A percentile compares a stretch with the other conserved stretches of the same genome.
These are phyloP conservation scores for Mormyrus iriodes DNA, from an alignment of 2,113 vertebrate genomes.

Conservation along the genomic window DNA sequence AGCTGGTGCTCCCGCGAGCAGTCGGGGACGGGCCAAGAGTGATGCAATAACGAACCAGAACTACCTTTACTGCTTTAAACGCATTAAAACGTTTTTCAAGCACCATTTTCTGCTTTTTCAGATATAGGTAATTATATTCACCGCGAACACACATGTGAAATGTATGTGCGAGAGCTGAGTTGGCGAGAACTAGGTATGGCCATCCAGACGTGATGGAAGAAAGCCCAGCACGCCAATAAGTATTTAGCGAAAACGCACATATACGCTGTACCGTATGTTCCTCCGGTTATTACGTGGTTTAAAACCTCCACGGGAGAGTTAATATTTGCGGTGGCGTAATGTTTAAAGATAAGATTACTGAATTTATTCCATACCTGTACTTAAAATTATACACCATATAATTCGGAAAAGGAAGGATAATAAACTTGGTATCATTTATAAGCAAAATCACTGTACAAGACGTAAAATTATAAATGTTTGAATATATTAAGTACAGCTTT, in stretches of 20 bases:
- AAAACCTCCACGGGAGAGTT: not conserved
- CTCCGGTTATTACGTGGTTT: not conserved
- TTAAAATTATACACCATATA: not conserved
- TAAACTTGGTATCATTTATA: not conserved
- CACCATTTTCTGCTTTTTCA: not conserved
- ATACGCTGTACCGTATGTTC: not conserved
- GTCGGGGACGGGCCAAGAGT: conserved; percentile 26
- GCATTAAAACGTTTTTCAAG: not conserved
- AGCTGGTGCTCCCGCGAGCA: conserved; percentile 29
- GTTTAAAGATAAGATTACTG: not conserved
- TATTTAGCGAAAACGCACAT: not conserved
- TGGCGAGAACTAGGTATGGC: not conserved
- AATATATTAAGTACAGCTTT: not conserved
- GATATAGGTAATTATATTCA: not conserved
- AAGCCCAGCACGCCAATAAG: not conserved
- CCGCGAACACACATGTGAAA: not conserved
- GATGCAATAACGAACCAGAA: not conserved
- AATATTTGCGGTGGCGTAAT: not conserved
- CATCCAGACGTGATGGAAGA: not conserved
- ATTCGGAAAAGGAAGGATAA: not conserved
- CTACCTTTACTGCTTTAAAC: not conserved
- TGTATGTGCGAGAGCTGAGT: not conserved
- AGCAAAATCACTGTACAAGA: not conserved
- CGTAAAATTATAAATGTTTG: not conserved
- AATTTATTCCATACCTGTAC: not conserved